Base-by-base conservation (phyloP, 2,797 vertebrate genomes). In the Acanthurus tractus region DNA sequence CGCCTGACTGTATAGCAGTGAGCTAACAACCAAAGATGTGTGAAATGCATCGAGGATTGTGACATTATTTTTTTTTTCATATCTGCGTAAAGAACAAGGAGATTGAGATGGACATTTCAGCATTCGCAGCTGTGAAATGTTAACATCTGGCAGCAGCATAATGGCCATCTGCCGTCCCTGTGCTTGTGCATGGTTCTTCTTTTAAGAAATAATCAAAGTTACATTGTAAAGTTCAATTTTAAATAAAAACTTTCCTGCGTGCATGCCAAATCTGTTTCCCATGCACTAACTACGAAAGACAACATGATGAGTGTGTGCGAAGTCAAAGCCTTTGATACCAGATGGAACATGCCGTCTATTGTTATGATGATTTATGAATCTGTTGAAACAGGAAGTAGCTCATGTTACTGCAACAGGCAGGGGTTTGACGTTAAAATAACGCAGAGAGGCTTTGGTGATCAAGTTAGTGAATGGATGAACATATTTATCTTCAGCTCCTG, bases 141-240 rank as follows among this genome's bases (percentile, higher is more conserved):
- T 82, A 81, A 90, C 86, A 90, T 88, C 89, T 92, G 86, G 82
- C 61, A 22, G 25, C 73, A 63, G 64, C 63, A 68, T 86, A 88
- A 85, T 86, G 80, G 70, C 76, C 85, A 89, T 84, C 86, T 89
- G 87, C 67, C 12, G 9, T 63, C 53, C 54, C 74, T 53, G 69
- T 55, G 48, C 78, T 38, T 65, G 45, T 42, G 42, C 68, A 64
- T 61, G 46, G 22, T 63, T 4, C 53, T 53, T 12, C 54, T 42
- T 62, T 34, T 38, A 10, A 83, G 55, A 64, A 66, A 83, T 67
- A 15, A 50, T 46, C 42, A 70, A 75, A 89, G 46, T 74, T 76
- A 46, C 53, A 48, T 63, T 59, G 23, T 13, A 49, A 50, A 49
- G 63, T 78, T 52, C 57, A 87, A 76, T 50, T 34, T 68, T 70